phyloP scores from a whole-genome alignment of 23 tunicate genomes.

The Ascidia mentula region DNA sequence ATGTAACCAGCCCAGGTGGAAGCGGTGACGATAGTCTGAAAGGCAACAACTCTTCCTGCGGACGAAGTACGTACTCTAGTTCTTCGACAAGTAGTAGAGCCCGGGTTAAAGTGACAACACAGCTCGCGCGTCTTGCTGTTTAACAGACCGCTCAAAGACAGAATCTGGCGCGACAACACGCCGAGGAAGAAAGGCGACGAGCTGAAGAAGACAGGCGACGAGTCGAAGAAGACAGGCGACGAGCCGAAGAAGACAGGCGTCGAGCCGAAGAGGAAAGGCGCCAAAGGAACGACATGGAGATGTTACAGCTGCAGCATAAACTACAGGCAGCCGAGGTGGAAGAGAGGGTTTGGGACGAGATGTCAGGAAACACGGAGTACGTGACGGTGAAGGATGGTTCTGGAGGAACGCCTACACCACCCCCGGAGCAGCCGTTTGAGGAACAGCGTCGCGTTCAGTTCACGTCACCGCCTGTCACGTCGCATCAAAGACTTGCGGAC shows the following conservation, averaged over 20 bases:
- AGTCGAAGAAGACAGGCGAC: no score
- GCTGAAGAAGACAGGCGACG: no score
- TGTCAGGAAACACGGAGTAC: background rate
- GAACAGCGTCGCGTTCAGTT: conserved; percentile 5
- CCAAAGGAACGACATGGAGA: background rate
- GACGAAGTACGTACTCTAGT: background rate
- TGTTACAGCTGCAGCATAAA: background rate
- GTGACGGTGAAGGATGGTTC: conserved; percentile 4
- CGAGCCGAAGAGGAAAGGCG: no score
- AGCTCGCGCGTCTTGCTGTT: background rate
- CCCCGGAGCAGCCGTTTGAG: background rate
- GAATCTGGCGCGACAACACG: background rate
- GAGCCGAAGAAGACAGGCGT: no score
- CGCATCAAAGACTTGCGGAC: background rate
- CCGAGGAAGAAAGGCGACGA: background rate
- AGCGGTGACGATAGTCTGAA: background rate
- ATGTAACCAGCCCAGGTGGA: background rate
- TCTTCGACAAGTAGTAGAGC: background rate
- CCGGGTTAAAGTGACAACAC: background rate
- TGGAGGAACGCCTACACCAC: background rate
- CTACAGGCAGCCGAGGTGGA: conserved; percentile 5
- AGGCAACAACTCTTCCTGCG: conserved; percentile 1
- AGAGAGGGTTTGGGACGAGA: conserved; percentile 8
- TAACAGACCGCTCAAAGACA: background rate
- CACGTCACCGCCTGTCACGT: conserved; percentile 10